Conservation (phyloP, 1,140 invertebrate species). For the Elysia chlorotica region DNA sequence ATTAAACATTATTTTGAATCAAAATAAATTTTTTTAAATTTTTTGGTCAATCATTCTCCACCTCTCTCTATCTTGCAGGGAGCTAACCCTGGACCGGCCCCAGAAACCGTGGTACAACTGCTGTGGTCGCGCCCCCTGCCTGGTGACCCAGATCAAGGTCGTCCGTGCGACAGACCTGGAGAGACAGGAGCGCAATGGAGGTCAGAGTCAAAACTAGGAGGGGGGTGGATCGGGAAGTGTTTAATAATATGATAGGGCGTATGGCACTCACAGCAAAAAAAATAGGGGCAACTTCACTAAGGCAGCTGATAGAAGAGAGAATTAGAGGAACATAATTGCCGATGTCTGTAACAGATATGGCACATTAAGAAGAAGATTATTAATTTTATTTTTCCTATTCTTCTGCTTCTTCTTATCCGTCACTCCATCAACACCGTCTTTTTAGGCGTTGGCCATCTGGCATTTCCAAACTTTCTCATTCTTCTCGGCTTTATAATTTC, state of each 20-base stretch:
- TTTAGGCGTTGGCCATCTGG: constrained; percentile 4
- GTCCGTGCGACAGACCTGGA: constrained; percentile 59
- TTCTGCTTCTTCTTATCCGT: not conserved
- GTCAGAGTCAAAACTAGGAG: not conserved
- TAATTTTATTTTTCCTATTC: not conserved
- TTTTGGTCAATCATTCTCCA: not conserved
- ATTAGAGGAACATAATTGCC: too few relatives aligned
- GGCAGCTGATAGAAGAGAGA: not conserved
- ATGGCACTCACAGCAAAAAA: not conserved
- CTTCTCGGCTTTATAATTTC: not conserved
- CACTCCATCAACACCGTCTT: not conserved
- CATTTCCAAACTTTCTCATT: not conserved
- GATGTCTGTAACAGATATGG: too few relatives aligned
- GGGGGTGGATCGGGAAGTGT: not conserved
- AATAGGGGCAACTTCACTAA: not conserved
- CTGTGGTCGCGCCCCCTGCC: constrained; percentile 37
- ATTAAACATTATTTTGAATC: too few relatives aligned
- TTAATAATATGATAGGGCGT: not conserved
- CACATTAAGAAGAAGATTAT: not conserved
- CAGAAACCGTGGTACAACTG: constrained; percentile 39
- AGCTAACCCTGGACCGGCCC: constrained; percentile 42
- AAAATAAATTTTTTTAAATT: not conserved
- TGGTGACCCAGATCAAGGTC: constrained; percentile 61
- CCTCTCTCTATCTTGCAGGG: constrained; percentile 15
- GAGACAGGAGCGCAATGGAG: constrained; percentile 59